Evolutionary conservation across 2,797 vertebrate genomes (phyloP), one percentile per base, ranked within the genome.

Genomic region (Pseudomugil gertrudae): DNA sequence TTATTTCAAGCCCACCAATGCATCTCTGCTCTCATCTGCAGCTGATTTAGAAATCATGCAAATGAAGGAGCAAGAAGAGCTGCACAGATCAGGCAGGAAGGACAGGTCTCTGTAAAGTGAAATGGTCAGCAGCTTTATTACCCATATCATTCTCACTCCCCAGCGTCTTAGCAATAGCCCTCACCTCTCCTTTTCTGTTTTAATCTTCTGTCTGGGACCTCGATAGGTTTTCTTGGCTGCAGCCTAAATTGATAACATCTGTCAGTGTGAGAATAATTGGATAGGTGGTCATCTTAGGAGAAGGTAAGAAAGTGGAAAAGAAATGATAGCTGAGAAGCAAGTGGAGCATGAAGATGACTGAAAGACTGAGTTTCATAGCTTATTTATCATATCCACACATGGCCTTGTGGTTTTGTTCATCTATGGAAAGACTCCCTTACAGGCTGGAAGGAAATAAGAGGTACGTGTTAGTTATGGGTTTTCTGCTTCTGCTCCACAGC

Each of bases 241-340:
- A 0, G 69, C 50, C 58, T 83, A 67, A 86, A 88, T 87, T 80
- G 85, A 87, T 87, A 89, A 85, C 88, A 87, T 91, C 88, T 89
- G 82, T 87, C 84, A 83, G 66, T 27, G 30, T 10, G 53, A 69
- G 63, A 69, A 66, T 57, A 43, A 75, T 61, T 35, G 52, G 51
- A 83, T 53, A 74, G 63, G 72, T 76, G 69, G 81, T 75, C 68
- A 59, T 78, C 67, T 59, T 69, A 54, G 38, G 69, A 77, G 54
- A 68, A 19, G 23, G 10, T 6, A 60, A 32, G 63, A 53, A 57
- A 57, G 60, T 9, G 24, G 53, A 32, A 59, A 69, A 50, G 58
- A 68, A 61, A 66, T 33, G 10, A n/a, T 35, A 66, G 63, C 35
- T 27, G 32, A 43, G 40, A 17, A 53, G 60, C 56, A 51, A 26